These are phyloP conservation scores for Eulemur rubriventer DNA, from an alignment of 2,797 vertebrate genomes.

Conservation along the genomic window DNA sequence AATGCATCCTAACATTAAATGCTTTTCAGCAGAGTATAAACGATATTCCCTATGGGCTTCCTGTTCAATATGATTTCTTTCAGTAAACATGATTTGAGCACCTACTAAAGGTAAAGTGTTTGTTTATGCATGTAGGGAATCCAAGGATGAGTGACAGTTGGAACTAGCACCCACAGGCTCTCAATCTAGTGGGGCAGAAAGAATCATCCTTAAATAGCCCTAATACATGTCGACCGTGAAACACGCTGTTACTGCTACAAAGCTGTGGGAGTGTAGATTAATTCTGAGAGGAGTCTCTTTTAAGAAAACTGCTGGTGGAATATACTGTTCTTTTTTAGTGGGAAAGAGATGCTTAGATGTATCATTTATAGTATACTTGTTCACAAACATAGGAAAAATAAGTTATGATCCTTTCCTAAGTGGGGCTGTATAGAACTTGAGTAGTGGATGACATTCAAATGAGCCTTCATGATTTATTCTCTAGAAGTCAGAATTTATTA, in stretches of 20 bases:
- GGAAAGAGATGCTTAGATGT: background rate
- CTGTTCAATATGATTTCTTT: background rate
- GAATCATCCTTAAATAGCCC: background rate
- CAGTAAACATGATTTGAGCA: background rate
- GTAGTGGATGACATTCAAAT: conserved; percentile 36
- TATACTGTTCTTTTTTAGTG: background rate
- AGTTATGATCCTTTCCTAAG: background rate
- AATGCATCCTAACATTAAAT: background rate
- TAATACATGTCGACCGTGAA: background rate
- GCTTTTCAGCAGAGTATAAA: background rate
- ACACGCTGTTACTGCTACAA: background rate
- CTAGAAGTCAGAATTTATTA: conserved; percentile 43
- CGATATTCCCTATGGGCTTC: background rate
- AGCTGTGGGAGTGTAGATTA: background rate
- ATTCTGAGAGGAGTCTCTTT: background rate
- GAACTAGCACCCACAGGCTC: background rate
- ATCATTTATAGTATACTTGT: conserved; percentile 13
- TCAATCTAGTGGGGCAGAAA: background rate
- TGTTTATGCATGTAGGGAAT: background rate
- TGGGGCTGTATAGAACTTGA: background rate
- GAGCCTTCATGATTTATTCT: background rate
- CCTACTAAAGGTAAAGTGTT: background rate
- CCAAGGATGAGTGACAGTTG: background rate
- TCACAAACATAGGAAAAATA: background rate
- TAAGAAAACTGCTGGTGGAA: background rate